Conservation (phyloP, 2,888 invertebrate species). For the Tiliacea citrago region DNA sequence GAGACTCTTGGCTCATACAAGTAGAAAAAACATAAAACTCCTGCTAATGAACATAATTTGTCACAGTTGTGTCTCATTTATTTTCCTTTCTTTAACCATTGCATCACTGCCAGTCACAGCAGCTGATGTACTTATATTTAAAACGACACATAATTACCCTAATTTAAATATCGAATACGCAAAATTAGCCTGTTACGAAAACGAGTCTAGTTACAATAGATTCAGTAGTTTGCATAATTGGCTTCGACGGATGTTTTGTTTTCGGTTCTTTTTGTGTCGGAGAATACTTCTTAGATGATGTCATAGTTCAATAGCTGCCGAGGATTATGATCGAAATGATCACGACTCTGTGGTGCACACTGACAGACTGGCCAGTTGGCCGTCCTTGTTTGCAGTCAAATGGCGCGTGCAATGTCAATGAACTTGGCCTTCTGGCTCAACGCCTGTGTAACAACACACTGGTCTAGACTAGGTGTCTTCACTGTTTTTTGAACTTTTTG, state of each 20-base stretch:
- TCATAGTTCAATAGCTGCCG: conserved; percentile 42
- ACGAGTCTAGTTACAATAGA: conserved; percentile 21
- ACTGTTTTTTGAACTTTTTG: conserved; percentile 33
- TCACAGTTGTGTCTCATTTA: not conserved
- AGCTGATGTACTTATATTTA: conserved; percentile 22
- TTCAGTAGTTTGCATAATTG: conserved; percentile 44
- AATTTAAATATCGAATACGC: conserved; percentile 14
- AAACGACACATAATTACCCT: not conserved
- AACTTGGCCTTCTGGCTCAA: conserved; percentile 67
- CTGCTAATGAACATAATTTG: not conserved
- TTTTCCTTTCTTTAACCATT: not conserved
- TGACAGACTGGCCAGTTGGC: conserved; percentile 22
- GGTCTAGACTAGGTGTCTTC: conserved; percentile 60
- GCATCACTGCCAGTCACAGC: not conserved
- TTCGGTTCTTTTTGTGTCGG: conserved; percentile 33
- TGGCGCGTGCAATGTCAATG: conserved; percentile 71
- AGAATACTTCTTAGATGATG: conserved; percentile 53
- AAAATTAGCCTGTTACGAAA: conserved; percentile 24
- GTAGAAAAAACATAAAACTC: not conserved
- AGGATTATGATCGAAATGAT: conserved; percentile 35
- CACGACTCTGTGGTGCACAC: conserved; percentile 29
- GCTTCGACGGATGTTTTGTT: conserved; percentile 28
- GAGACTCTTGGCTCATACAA: not conserved
- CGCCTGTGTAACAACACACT: conserved; percentile 53
- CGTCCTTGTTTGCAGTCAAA: conserved; percentile 64